Evolutionary conservation across 2,888 invertebrate genomes (phyloP).

Genomic region (Drosophila melanosoma): DNA sequence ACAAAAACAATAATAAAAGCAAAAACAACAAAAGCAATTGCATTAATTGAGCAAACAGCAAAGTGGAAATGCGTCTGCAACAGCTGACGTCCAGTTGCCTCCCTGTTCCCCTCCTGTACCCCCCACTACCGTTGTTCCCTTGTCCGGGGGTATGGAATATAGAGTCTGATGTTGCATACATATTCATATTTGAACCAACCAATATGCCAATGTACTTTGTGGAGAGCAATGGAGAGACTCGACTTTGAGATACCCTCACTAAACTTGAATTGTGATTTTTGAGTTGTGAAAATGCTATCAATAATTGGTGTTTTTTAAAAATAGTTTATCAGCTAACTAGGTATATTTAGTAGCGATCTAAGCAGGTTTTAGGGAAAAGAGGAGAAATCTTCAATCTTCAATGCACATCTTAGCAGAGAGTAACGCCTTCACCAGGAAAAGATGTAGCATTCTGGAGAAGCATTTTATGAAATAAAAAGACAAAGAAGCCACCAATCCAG

Average conservation of each 20-base stretch:
- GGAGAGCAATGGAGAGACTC: neutral
- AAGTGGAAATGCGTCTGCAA: slow-evolving; percentile 76
- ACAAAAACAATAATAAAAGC: slow-evolving; percentile 46
- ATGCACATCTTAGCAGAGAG: too few species aligned
- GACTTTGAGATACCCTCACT: slow-evolving; percentile 12
- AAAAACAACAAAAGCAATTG: slow-evolving; percentile 65
- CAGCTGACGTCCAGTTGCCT: slow-evolving; percentile 24
- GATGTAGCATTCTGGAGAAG: too few species aligned
- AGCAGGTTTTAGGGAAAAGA: too few species aligned
- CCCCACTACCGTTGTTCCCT: neutral
- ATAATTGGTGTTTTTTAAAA: neutral
- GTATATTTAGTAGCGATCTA: too few species aligned
- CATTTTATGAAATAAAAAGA: too few species aligned
- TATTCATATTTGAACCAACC: slow-evolving; percentile 37
- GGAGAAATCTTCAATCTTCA: too few species aligned
- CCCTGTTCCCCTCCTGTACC: neutral
- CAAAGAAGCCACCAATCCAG: too few species aligned
- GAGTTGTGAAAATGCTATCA: neutral
- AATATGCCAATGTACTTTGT: slow-evolving; percentile 66
- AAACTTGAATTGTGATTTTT: too few species aligned
- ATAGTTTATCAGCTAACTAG: too few species aligned
- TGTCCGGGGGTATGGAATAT: slow-evolving; percentile 4
- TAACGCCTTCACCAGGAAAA: too few species aligned
- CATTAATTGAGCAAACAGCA: slow-evolving; percentile 80
- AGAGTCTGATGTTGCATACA: slow-evolving; percentile 25